Evolutionary conservation across 2,888 invertebrate genomes (phyloP).

Genomic region (Carabus problematicus): DNA sequence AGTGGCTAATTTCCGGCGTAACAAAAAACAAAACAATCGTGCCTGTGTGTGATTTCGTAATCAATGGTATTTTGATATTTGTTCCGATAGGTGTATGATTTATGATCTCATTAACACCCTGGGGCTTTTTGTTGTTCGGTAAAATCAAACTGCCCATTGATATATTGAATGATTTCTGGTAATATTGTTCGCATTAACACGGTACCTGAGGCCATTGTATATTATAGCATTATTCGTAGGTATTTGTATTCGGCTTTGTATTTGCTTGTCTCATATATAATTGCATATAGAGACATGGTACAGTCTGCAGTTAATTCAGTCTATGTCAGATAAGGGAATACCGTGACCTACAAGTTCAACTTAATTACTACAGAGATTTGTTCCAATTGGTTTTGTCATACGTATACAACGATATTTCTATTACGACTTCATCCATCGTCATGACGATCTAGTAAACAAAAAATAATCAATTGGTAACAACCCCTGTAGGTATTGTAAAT

Average conservation of each 20-base stretch:
- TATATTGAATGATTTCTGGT: slow-evolving; percentile 37
- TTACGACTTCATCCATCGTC: background rate
- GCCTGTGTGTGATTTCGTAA: slow-evolving; percentile 27
- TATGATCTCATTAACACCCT: slow-evolving; percentile 37
- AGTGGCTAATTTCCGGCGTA: slow-evolving; percentile 40
- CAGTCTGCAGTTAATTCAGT: too few relatives aligned
- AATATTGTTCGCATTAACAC: slow-evolving; percentile 37
- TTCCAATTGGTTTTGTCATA: background rate
- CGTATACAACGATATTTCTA: too few relatives aligned
- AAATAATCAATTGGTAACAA: background rate
- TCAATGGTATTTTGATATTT: slow-evolving; percentile 30
- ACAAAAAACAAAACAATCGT: slow-evolving; percentile 32
- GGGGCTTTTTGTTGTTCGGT: slow-evolving; percentile 28
- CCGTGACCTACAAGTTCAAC: background rate
- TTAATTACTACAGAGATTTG: background rate
- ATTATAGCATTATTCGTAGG: background rate
- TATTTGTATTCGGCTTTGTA: background rate
- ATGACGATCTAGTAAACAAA: too few relatives aligned
- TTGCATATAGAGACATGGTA: too few relatives aligned
- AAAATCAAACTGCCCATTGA: slow-evolving; percentile 12
- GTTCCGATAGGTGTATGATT: slow-evolving; percentile 27
- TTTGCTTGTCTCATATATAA: too few relatives aligned
- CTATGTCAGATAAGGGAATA: too few relatives aligned
- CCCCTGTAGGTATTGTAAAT: slow-evolving; percentile 13
- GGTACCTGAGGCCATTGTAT: background rate